Evolutionary conservation across 2,888 invertebrate genomes (phyloP).

Genomic region (Temnothorax ravouxi): DNA sequence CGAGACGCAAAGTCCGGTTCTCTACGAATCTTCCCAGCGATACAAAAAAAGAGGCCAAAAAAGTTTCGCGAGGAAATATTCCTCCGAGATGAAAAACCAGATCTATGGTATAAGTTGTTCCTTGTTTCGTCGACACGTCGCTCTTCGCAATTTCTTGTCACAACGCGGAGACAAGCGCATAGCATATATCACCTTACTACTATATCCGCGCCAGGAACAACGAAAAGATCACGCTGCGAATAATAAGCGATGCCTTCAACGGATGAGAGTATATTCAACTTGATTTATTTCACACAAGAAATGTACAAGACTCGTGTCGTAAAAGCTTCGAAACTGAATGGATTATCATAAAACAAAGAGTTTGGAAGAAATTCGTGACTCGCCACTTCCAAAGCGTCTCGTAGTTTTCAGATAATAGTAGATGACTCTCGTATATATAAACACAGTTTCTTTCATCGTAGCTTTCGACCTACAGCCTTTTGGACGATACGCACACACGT

Average conservation of each 20-base stretch:
- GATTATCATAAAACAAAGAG: conserved; percentile 1
- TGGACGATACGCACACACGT: background rate
- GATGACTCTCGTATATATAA: conserved; percentile 5
- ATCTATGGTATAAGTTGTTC: background rate
- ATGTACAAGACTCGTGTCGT: conserved; percentile 24
- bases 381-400: conserved; percentile 12
- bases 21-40: background rate
- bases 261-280: conserved; percentile 18
- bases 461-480: too few species aligned
- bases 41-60: background rate
- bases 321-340: conserved; percentile 37
- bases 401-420: background rate
- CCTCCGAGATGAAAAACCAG: background rate
- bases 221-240: background rate
- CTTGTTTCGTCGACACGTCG: background rate
- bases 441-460: background rate
- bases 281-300: conserved; percentile 29
- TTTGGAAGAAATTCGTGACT: conserved; percentile 23
- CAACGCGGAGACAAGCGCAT: too few species aligned
- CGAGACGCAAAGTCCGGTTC: background rate
- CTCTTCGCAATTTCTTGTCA: background rate
- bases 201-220: background rate
- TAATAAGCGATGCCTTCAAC: conserved; percentile 8
- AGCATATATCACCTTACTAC: background rate
- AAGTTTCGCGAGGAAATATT: background rate